Conservation (phyloP, 2,888 invertebrate genomes). For the Pseudoips prasinana region DNA sequence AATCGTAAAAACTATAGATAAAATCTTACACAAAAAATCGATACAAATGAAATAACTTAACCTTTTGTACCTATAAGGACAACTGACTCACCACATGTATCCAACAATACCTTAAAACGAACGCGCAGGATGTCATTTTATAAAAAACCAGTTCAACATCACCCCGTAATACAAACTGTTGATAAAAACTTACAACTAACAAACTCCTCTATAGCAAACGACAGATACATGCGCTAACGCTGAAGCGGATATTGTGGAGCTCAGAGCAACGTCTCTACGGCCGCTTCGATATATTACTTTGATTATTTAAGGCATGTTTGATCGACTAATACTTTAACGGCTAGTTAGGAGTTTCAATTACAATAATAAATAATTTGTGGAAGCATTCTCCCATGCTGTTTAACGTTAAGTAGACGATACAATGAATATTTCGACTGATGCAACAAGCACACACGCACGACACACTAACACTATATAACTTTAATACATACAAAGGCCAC, state of each 20-base stretch:
- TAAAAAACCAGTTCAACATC: slow-evolving; percentile 71
- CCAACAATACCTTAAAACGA: slow-evolving; percentile 57
- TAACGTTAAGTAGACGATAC: slow-evolving; percentile 55
- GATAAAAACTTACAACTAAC: slow-evolving; percentile 77
- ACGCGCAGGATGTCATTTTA: slow-evolving; percentile 77
- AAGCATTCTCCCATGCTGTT: slow-evolving; percentile 64
- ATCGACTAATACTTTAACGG: slow-evolving; percentile 65
- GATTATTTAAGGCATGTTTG: slow-evolving; percentile 61
- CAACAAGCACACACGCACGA: slow-evolving; percentile 74
- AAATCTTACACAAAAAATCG: slow-evolving; percentile 58
- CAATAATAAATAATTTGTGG: slow-evolving; percentile 64
- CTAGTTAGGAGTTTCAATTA: slow-evolving; percentile 55
- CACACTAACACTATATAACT: slow-evolving; percentile 59
- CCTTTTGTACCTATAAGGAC: slow-evolving; percentile 76
- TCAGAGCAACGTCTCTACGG: slow-evolving; percentile 44
- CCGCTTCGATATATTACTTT: slow-evolving; percentile 26
- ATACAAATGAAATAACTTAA: slow-evolving; percentile 63
- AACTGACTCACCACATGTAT: slow-evolving; percentile 63
- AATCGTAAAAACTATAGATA: slow-evolving; percentile 72
- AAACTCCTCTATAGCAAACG: slow-evolving; percentile 59
- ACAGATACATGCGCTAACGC: slow-evolving; percentile 49
- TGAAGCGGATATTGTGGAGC: slow-evolving; percentile 57
- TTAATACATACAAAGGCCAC: slow-evolving; percentile 80
- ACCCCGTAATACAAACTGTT: slow-evolving; percentile 71
- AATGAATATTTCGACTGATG: slow-evolving; percentile 61